These are phyloP conservation scores for Acrobasis repandana DNA, from an alignment of 2,888 invertebrate genomes.

Conservation along the genomic window DNA sequence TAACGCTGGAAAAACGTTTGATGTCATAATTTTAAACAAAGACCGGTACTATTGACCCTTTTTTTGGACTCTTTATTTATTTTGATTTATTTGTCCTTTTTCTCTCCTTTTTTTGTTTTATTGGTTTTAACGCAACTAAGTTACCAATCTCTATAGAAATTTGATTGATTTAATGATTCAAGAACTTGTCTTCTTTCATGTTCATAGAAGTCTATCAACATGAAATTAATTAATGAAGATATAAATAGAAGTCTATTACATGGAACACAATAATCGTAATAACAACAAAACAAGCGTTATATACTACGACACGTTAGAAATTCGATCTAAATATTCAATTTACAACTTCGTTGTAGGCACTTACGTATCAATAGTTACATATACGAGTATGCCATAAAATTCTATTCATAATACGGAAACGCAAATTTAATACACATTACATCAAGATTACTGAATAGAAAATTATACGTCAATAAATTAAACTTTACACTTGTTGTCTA, in stretches of 20 bases:
- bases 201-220: too few species aligned
- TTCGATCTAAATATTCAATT: not conserved
- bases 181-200: too few species aligned
- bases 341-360: not conserved
- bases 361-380: not conserved
- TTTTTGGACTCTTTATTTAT: not conserved
- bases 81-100: not conserved
- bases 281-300: too few species aligned
- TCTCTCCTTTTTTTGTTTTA: not conserved
- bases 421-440: constrained; percentile 37
- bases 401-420: constrained; percentile 29
- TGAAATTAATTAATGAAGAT: too few species aligned
- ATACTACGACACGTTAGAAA: too few species aligned
- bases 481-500: constrained; percentile 51
- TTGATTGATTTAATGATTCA: too few species aligned
- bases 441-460: constrained; percentile 41
- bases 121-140: not conserved
- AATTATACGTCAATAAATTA: constrained; percentile 46
- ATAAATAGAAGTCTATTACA: too few species aligned
- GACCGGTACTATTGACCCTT: not conserved
- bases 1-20: constrained; percentile 31
- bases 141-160: not conserved
- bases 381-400: constrained; percentile 18
- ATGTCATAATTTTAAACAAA: constrained; percentile 24
- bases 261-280: too few species aligned